These are phyloP conservation scores for Podarcis lilfordi DNA, from an alignment of 2,797 vertebrate genomes.

Conservation along the genomic window DNA sequence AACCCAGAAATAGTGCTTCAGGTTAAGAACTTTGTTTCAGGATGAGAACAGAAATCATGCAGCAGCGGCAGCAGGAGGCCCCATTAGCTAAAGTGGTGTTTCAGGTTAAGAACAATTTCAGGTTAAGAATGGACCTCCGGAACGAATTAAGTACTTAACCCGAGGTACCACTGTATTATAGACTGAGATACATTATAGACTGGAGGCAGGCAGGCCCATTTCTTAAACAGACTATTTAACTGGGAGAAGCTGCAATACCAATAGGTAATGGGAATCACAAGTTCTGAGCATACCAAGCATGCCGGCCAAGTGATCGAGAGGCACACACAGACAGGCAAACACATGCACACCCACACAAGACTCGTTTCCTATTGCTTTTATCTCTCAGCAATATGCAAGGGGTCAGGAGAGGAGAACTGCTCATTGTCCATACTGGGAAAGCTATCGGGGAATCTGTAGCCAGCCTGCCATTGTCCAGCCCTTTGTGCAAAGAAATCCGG, in stretches of 20 bases:
- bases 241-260: not conserved
- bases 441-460: constrained; percentile 9
- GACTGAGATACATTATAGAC: too few species aligned
- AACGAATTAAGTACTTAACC: too few species aligned
- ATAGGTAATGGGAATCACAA: not conserved
- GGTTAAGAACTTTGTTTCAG: too few species aligned
- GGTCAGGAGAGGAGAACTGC: constrained; percentile 1
- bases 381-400: not conserved
- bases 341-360: not conserved
- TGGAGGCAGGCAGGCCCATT: not conserved
- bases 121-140: too few species aligned
- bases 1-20: too few species aligned
- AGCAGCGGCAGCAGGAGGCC: too few species aligned
- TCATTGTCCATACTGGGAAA: constrained; percentile 20
- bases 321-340: not conserved
- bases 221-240: not conserved
- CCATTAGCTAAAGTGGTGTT: too few species aligned
- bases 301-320: not conserved
- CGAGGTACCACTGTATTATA: too few species aligned
- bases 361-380: constrained; percentile 15
- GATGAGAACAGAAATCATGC: too few species aligned
- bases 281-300: not conserved
- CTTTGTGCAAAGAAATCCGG: constrained; percentile 8
- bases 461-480: constrained; percentile 14
- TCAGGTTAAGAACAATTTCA: too few species aligned